Evolutionary conservation across 2,797 vertebrate species (phyloP).

Genomic region (Myotis daubentonii): DNA sequence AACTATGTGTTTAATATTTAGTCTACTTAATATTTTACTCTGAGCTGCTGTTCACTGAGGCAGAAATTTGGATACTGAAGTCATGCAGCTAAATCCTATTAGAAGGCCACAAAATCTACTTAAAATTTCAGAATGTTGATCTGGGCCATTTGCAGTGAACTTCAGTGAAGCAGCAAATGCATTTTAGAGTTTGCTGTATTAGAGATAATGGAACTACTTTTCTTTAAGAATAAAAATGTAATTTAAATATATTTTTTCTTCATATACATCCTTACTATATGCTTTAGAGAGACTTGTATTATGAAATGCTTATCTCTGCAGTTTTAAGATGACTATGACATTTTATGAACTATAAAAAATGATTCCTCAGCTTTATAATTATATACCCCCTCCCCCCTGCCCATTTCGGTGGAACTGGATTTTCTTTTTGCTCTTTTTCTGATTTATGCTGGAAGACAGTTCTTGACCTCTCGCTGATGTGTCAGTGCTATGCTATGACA

Average conservation of each 20-base stretch:
- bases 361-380: background rate
- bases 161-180: constrained; percentile 70
- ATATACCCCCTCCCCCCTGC: background rate
- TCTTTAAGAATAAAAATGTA: constrained; percentile 44
- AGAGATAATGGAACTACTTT: constrained; percentile 61
- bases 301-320: constrained; percentile 1
- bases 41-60: constrained; percentile 25
- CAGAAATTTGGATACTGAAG: constrained; percentile 58
- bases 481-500: background rate
- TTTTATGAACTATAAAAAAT: constrained; percentile 20
- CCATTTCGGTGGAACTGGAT: background rate
- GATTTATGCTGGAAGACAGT: background rate
- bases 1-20: constrained; percentile 62
- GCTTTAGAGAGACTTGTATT: background rate
- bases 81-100: constrained; percentile 73
- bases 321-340: background rate
- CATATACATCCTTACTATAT: background rate
- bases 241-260: constrained; percentile 60
- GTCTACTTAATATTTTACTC: constrained; percentile 61
- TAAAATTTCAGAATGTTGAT: constrained; percentile 75
- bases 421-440: background rate
- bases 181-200: constrained; percentile 63
- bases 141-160: constrained; percentile 48
- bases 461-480: background rate
- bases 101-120: constrained; percentile 48